Percentiles rank a stretch among this genome's conserved stretches.
These are phyloP conservation scores for Argyra leucocephala DNA, from an alignment of 2,888 invertebrate genomes.

Conservation along the genomic window DNA sequence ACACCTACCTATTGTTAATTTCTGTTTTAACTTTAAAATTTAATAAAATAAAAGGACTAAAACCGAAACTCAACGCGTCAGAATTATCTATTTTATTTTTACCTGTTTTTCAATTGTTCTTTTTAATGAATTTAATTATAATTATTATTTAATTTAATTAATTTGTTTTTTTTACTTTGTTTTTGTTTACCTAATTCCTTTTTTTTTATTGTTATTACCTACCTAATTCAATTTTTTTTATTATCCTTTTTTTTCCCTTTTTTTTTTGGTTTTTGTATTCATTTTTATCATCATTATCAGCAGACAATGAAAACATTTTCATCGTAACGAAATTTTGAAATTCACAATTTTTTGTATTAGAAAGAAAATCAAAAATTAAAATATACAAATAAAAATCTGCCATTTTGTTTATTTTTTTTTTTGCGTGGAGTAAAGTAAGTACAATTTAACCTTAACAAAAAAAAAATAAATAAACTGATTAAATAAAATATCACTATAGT, in stretches of 20 bases:
- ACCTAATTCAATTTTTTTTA: not conserved
- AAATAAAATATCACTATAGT: no score
- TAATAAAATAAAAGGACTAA: no score
- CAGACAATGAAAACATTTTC: not conserved
- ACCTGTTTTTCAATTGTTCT: not conserved
- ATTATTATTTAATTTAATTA: conserved; percentile 6
- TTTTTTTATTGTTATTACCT: not conserved
- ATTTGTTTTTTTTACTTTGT: not conserved
- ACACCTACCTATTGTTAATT: no score
- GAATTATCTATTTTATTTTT: not conserved
- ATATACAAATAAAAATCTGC: not conserved
- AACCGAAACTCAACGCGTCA: not conserved
- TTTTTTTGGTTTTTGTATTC: not conserved
- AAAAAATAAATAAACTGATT: no score
- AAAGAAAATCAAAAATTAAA: not conserved
- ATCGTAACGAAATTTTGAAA: not conserved
- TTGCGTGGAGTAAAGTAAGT: no score
- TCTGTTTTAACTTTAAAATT: no score
- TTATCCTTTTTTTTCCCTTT: not conserved
- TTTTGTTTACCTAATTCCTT: not conserved
- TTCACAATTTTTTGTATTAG: no score
- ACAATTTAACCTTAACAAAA: no score
- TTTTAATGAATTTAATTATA: not conserved
- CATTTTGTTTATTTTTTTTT: no score
- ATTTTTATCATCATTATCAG: not conserved